Conservation (phyloP, 2,113 vertebrate genomes). For the Antechinus stuartii region DNA sequence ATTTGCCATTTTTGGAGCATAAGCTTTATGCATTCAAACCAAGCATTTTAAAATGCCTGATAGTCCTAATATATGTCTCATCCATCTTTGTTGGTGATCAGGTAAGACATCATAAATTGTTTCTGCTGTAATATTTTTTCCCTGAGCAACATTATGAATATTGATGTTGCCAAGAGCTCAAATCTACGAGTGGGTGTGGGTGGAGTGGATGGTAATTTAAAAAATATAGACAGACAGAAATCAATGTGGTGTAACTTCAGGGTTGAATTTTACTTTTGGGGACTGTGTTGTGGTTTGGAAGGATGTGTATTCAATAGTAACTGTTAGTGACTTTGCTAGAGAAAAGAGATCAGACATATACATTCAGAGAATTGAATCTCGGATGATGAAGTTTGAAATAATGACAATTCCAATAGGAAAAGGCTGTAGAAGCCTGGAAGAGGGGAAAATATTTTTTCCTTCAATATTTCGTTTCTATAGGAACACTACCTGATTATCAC, state of each 20-base stretch:
- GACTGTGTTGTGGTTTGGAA: conserved; percentile 40
- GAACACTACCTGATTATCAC: not conserved
- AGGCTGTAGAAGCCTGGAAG: not conserved
- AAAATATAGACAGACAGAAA: conserved; percentile 23
- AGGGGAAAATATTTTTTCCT: not conserved
- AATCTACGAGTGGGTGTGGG: not conserved
- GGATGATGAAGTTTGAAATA: not conserved
- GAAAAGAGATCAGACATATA: not conserved
- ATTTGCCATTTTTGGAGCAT: not conserved
- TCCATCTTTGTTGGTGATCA: conserved; percentile 52
- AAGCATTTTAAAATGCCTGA: not conserved
- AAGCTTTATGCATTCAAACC: not conserved
- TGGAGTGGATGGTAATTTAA: conserved; percentile 41
- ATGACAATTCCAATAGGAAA: not conserved
- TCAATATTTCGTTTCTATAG: not conserved
- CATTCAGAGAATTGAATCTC: not conserved
- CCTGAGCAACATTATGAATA: conserved; percentile 54
- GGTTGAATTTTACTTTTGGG: conserved; percentile 22
- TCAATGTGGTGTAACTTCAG: conserved; percentile 12
- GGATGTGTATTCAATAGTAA: conserved; percentile 31
- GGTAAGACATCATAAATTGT: conserved; percentile 37
- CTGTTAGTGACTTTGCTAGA: not conserved
- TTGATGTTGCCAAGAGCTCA: conserved; percentile 28
- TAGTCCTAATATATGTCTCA: not conserved
- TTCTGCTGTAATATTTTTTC: conserved; percentile 30